These are phyloP conservation scores for Heliconius melpomene DNA, from an alignment of 1,140 invertebrate genomes.

Conservation along the genomic window DNA sequence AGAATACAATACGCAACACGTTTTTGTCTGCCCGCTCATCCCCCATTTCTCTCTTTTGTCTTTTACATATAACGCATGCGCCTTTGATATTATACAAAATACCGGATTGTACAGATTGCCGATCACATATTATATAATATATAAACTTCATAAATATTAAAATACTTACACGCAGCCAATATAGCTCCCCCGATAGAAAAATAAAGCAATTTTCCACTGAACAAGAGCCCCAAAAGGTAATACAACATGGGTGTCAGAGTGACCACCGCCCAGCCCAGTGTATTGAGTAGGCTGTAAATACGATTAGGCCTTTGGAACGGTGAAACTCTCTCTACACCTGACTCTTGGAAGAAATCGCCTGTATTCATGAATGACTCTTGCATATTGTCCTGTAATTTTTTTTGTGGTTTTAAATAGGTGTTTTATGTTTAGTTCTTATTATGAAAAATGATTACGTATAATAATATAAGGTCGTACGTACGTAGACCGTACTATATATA, in stretches of 20 bases:
- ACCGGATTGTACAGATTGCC: too few species aligned
- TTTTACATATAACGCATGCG: too few species aligned
- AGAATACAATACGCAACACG: too few species aligned
- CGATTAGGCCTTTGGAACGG: constrained; percentile 82
- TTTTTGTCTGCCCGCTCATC: too few species aligned
- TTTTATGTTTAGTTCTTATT: too few species aligned
- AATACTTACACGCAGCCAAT: constrained; percentile 83
- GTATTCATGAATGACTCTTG: constrained; percentile 90
- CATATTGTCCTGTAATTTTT: constrained; percentile 85
- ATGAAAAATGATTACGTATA: too few species aligned
- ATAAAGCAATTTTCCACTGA: constrained; percentile 88
- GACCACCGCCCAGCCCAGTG: constrained; percentile 85
- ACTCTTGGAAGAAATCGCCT: constrained; percentile 90
- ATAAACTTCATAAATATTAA: not conserved
- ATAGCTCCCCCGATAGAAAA: constrained; percentile 85
- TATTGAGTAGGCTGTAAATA: constrained; percentile 87
- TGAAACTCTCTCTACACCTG: constrained; percentile 84
- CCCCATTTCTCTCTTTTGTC: too few species aligned
- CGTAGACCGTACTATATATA: too few species aligned
- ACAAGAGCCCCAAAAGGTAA: constrained; percentile 85
- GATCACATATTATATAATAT: too few species aligned
- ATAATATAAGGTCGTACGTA: too few species aligned
- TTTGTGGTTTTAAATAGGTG: too few species aligned
- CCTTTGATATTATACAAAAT: too few species aligned
- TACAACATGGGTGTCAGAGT: constrained; percentile 86